phyloP scores from a whole-genome alignment of 1,140 invertebrate species.

The Procambarus clarkii region DNA sequence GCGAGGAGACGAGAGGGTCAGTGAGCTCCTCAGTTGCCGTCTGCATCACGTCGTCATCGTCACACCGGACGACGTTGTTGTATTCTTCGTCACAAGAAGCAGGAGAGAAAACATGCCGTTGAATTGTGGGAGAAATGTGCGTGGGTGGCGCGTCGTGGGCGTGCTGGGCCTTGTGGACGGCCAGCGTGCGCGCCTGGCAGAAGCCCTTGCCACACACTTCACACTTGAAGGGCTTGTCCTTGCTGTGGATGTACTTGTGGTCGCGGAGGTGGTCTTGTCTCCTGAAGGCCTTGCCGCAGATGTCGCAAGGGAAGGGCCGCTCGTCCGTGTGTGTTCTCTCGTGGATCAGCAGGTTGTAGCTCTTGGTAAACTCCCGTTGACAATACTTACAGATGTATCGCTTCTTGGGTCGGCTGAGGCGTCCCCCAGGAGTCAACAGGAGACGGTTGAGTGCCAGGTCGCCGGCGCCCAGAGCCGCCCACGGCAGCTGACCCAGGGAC shows the following conservation, averaged over 20 bases:
- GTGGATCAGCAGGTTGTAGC: slow-evolving; percentile 94
- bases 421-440: too few relatives aligned
- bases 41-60: slow-evolving; percentile 38
- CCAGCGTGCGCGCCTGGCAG: too few relatives aligned
- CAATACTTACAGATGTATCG: too few relatives aligned
- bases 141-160: neutral
- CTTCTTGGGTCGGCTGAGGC: too few relatives aligned
- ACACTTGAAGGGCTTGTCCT: too few relatives aligned
- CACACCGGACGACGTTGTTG: slow-evolving; percentile 26
- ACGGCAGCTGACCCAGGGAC: too few relatives aligned
- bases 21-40: slow-evolving; percentile 24
- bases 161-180: neutral
- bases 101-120: neutral
- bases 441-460: too few relatives aligned
- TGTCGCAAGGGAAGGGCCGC: slow-evolving; percentile 97
- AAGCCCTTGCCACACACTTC: too few relatives aligned
- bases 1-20: neutral
- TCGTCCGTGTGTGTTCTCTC: slow-evolving; percentile 91
- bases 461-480: too few relatives aligned
- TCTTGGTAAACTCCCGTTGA: slow-evolving; percentile 82
- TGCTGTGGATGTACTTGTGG: too few relatives aligned
- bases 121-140: neutral
- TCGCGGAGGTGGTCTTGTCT: too few relatives aligned
- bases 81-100: neutral
- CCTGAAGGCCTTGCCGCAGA: slow-evolving; percentile 91